These are phyloP conservation scores for Seison nebaliae DNA, from an alignment of 1,140 invertebrate genomes.

Conservation along the genomic window DNA sequence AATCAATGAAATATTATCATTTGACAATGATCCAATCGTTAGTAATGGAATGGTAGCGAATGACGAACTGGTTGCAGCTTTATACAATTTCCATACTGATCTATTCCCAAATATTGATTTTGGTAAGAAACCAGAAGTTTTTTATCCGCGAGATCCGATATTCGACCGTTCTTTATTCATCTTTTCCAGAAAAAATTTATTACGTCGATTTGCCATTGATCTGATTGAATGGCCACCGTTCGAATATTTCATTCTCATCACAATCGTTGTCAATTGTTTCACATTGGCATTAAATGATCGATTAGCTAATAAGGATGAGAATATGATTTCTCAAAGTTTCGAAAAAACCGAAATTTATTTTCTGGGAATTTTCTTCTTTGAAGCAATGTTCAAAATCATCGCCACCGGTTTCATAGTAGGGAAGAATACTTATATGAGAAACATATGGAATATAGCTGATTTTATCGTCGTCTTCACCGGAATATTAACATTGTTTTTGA, in stretches of 20 bases:
- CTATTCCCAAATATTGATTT: no score
- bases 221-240: constrained; percentile 97
- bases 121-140: no score
- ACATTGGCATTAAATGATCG: constrained; percentile 97
- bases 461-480: constrained; percentile 99
- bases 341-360: constrained; percentile 98
- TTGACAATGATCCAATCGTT: no score
- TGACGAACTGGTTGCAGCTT: no score
- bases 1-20: no score
- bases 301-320: constrained; percentile 86
- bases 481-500: constrained; percentile 39
- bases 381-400: constrained; percentile 97
- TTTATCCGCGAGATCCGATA: no score
- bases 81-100: no score
- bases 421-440: constrained; percentile 90
- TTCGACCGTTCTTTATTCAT: constrained; percentile 75
- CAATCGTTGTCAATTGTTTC: constrained; percentile 99
- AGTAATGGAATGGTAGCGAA: no score
- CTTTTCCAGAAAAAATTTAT: constrained; percentile 83
- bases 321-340: constrained; percentile 79
- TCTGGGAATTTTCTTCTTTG: constrained; percentile 98
- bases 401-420: constrained; percentile 97
- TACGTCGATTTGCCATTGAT: constrained; percentile 82
- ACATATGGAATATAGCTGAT: constrained; percentile 99
- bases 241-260: constrained; percentile 97